These are phyloP conservation scores for Willowsia nigromaculata DNA, from an alignment of 2,888 invertebrate genomes.

Conservation along the genomic window DNA sequence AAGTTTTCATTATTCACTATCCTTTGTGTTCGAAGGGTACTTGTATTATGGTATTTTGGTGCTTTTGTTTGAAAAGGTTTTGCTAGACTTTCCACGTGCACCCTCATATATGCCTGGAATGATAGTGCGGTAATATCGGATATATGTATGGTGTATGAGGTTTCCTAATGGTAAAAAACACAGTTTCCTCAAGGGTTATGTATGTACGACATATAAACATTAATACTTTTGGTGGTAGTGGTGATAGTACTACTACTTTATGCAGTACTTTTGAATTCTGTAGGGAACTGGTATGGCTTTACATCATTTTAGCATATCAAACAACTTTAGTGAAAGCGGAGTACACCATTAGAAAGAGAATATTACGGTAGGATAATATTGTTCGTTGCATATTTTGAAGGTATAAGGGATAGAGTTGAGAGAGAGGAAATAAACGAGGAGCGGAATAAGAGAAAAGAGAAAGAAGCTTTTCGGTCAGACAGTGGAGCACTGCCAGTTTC, in stretches of 20 bases:
- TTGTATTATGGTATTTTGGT: neutral
- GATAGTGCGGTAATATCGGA: neutral
- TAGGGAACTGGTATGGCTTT: constrained; percentile 64
- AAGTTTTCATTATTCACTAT: neutral
- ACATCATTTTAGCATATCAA: constrained; percentile 68
- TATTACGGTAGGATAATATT: neutral
- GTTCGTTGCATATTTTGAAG: constrained; percentile 28
- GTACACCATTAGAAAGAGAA: constrained; percentile 39
- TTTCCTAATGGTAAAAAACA: too few species aligned
- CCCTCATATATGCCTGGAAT: neutral
- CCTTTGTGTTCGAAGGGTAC: neutral
- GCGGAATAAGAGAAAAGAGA: neutral
- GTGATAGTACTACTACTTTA: neutral
- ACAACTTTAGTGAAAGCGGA: constrained; percentile 47
- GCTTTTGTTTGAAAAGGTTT: neutral
- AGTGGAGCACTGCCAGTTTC: neutral
- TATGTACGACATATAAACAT: too few species aligned
- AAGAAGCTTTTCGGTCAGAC: constrained; percentile 21
- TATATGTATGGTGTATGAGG: neutral
- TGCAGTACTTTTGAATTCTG: constrained; percentile 59
- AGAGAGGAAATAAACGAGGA: neutral
- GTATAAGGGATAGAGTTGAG: neutral
- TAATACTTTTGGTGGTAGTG: neutral
- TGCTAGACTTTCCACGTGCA: neutral
- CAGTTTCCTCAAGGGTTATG: too few species aligned